Evolutionary conservation across 2,888 invertebrate species (phyloP).

Genomic region (Argyresthia goedartella): DNA sequence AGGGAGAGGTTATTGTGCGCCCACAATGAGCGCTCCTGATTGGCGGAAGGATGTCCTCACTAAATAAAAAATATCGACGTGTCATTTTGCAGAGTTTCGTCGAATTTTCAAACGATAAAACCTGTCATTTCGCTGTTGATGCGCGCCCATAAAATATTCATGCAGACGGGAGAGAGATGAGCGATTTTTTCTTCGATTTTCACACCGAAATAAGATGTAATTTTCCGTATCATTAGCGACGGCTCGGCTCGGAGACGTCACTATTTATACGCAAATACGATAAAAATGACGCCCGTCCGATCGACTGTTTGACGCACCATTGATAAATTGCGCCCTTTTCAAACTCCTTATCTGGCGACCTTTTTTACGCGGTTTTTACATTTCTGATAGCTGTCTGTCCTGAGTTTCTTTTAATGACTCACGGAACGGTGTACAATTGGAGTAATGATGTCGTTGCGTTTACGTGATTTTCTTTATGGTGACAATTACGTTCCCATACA

Average conservation of each 20-base stretch:
- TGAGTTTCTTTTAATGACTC: slow-evolving; percentile 28
- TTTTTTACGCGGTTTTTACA: slow-evolving; percentile 31
- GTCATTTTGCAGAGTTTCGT: slow-evolving; percentile 68
- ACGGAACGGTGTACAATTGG: slow-evolving; percentile 22
- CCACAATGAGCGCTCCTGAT: slow-evolving; percentile 66
- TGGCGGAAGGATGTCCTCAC: slow-evolving; percentile 71
- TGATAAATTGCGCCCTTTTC: slow-evolving; percentile 67
- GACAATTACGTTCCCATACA: not conserved
- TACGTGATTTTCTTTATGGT: not conserved
- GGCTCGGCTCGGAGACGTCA: slow-evolving; percentile 57
- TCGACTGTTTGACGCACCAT: slow-evolving; percentile 67
- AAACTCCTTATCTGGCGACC: slow-evolving; percentile 41
- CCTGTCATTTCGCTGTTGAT: slow-evolving; percentile 70
- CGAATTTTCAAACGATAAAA: slow-evolving; percentile 71
- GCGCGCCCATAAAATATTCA: slow-evolving; percentile 70
- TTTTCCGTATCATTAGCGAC: slow-evolving; percentile 72
- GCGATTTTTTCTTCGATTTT: slow-evolving; percentile 70
- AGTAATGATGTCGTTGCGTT: slow-evolving; percentile 21
- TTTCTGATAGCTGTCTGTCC: slow-evolving; percentile 25
- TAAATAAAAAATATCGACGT: slow-evolving; percentile 69
- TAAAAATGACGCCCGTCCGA: slow-evolving; percentile 66
- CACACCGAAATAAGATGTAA: slow-evolving; percentile 71
- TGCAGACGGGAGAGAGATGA: slow-evolving; percentile 64
- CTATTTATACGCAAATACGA: slow-evolving; percentile 71
- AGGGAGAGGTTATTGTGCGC: slow-evolving; percentile 53